These are phyloP conservation scores for Cyprinella venusta DNA, from an alignment of 2,797 vertebrate species.

Conservation along the genomic window DNA sequence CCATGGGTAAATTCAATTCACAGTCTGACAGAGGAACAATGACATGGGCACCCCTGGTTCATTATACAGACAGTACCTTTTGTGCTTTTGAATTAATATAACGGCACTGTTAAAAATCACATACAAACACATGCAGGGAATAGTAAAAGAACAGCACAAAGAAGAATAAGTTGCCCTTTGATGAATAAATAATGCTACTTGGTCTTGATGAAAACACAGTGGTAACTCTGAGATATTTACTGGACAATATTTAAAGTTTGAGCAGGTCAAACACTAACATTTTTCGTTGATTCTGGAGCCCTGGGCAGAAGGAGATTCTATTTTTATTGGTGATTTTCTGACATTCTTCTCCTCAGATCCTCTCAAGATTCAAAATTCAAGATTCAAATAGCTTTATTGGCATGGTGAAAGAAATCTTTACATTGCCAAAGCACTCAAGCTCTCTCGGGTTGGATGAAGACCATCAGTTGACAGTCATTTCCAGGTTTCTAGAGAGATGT, in stretches of 20 bases:
- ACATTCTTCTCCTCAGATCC: too few relatives aligned
- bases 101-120: slow-evolving; percentile 10
- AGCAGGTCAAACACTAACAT: background rate
- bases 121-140: background rate
- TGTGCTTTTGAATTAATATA: slow-evolving; percentile 30
- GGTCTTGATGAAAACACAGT: background rate
- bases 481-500: too few relatives aligned
- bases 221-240: background rate
- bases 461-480: too few relatives aligned
- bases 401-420: too few relatives aligned
- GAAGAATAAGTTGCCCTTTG: background rate
- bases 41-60: slow-evolving; percentile 22
- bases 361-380: too few relatives aligned
- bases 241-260: background rate
- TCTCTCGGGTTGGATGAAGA: too few relatives aligned
- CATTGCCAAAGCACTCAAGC: too few relatives aligned
- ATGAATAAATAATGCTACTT: slow-evolving; percentile 1
- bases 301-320: too few relatives aligned
- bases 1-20: slow-evolving; percentile 44
- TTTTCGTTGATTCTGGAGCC: too few relatives aligned
- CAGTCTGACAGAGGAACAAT: slow-evolving; percentile 40
- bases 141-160: background rate
- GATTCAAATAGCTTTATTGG: too few relatives aligned
- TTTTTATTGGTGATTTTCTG: too few relatives aligned
- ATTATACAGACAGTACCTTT: slow-evolving; percentile 36